Percentiles rank a stretch among this genome's conserved stretches.
Evolutionary conservation across 2,113 vertebrate species (phyloP).

Genomic region (Pardalotus punctatus): DNA sequence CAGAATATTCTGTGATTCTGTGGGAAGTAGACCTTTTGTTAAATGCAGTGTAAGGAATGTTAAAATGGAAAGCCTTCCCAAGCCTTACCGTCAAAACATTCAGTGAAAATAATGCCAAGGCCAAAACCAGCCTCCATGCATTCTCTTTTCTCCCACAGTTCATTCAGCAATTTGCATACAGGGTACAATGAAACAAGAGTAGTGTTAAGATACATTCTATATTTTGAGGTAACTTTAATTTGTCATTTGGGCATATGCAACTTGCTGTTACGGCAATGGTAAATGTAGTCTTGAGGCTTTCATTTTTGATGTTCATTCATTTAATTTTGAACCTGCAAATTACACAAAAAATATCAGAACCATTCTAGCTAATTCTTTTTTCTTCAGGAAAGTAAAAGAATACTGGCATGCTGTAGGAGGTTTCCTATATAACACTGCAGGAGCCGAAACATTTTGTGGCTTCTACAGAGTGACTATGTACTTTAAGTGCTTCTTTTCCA

Average conservation of each 20-base stretch:
- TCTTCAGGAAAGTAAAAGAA: not conserved
- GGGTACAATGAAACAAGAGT: not conserved
- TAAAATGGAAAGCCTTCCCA: not conserved
- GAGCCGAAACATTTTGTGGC: not conserved
- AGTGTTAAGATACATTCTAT: fast-evolving
- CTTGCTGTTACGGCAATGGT: not conserved
- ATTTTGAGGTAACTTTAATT: not conserved
- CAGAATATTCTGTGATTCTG: not conserved
- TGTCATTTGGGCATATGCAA: not conserved
- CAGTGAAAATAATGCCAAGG: not conserved
- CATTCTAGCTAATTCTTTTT: not conserved
- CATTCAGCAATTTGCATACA: not conserved
- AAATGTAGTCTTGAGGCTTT: not conserved
- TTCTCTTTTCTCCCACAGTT: not conserved
- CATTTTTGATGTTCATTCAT: not conserved
- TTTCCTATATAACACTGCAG: not conserved
- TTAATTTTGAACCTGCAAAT: not conserved
- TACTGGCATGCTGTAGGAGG: not conserved
- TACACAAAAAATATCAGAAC: not conserved
- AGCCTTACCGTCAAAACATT: not conserved
- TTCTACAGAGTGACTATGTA: not conserved
- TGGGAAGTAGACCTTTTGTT: not conserved
- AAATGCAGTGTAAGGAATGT: not conserved
- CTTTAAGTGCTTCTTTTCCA: not conserved
- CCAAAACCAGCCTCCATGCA: not conserved